Conservation (phyloP, 2,797 vertebrate species). For the Cottoperca gobio region DNA sequence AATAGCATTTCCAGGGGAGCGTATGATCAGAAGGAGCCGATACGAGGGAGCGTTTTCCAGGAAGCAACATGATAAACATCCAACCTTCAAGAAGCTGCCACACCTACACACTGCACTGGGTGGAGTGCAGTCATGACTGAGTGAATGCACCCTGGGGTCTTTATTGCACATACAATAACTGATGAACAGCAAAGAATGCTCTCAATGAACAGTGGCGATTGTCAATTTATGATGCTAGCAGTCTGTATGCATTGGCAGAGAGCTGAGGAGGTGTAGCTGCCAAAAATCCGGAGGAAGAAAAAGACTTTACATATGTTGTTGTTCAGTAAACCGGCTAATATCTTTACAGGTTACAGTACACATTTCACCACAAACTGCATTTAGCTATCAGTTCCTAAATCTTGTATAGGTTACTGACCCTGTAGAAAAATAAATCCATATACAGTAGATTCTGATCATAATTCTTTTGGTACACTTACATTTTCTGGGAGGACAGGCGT, state of each 20-base stretch:
- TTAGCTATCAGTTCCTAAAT: constrained; percentile 1
- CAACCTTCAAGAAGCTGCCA: constrained; percentile 44
- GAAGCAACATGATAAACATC: constrained; percentile 59
- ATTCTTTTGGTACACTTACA: constrained; percentile 67
- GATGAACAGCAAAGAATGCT: constrained; percentile 36
- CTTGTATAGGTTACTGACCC: background rate
- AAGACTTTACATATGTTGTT: constrained; percentile 9
- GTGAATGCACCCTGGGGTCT: constrained; percentile 33
- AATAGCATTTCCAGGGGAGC: constrained; percentile 81
- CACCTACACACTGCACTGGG: constrained; percentile 12
- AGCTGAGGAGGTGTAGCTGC: constrained; percentile 49
- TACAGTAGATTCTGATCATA: constrained; percentile 7
- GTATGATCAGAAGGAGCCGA: constrained; percentile 57
- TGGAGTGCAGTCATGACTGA: constrained; percentile 23
- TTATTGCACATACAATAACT: constrained; percentile 34
- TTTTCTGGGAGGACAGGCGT: constrained; percentile 71
- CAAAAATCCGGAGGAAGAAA: constrained; percentile 25
- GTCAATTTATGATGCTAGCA: constrained; percentile 53
- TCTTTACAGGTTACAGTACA: constrained; percentile 4
- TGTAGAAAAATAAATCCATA: constrained; percentile 8
- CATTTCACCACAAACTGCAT: background rate
- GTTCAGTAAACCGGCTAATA: constrained; percentile 19
- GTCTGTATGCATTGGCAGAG: constrained; percentile 66
- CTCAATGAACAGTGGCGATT: constrained; percentile 37
- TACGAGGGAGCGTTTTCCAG: constrained; percentile 54